Conservation (phyloP, 2,888 invertebrate species). For the Venusia cambrica region DNA sequence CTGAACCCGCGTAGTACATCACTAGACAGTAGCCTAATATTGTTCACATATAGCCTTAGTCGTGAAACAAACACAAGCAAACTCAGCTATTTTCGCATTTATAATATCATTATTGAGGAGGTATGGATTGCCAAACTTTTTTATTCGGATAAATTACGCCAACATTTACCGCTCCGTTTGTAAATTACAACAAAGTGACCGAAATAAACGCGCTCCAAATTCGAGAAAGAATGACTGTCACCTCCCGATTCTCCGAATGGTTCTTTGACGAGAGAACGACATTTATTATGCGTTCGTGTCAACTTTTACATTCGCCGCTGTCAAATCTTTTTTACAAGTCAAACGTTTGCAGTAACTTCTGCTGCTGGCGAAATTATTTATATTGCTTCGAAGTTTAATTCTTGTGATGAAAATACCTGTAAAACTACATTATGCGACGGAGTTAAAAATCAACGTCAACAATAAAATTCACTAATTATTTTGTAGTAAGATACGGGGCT, state of each 20-base stretch:
- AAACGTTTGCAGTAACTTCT: conserved; percentile 24
- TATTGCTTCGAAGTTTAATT: conserved; percentile 2
- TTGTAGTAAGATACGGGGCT: too few relatives aligned
- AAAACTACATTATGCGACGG: too few relatives aligned
- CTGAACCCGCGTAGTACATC: too few relatives aligned
- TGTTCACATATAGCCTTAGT: too few relatives aligned
- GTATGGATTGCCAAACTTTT: too few relatives aligned
- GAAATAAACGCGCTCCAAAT: conserved; percentile 27
- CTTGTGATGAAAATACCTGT: conserved; percentile 8
- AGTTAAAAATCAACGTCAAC: too few relatives aligned
- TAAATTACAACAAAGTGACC: conserved; percentile 26
- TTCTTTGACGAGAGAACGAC: conserved; percentile 32
- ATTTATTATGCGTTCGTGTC: conserved; percentile 32
- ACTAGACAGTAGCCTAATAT: too few relatives aligned
- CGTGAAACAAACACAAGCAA: too few relatives aligned
- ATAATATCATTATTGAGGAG: too few relatives aligned
- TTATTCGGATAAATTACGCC: too few relatives aligned
- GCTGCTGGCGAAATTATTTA: conserved; percentile 17
- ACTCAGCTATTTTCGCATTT: too few relatives aligned
- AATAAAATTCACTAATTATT: too few relatives aligned
- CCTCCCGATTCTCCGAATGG: conserved; percentile 27
- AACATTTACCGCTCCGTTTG: conserved; percentile 12
- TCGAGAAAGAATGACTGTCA: conserved; percentile 24
- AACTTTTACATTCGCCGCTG: conserved; percentile 30
- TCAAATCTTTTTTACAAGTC: conserved; percentile 24